phyloP scores from a whole-genome alignment of 2,113 vertebrate genomes.

The Ptychochromis oligacanthus region DNA sequence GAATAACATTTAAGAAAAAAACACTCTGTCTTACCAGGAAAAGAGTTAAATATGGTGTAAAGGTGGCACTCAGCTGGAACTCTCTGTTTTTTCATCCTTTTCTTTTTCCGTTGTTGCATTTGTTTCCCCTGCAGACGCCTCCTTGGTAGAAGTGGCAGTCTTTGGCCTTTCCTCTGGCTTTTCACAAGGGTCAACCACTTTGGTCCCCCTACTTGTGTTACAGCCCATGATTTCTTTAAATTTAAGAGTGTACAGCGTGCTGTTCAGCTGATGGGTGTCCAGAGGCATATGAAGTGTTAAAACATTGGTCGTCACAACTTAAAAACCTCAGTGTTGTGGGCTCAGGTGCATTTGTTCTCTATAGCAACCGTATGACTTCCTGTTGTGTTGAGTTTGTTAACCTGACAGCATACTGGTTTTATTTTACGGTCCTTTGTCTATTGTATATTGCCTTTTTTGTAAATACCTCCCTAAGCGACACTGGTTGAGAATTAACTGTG shows the following conservation, averaged over 20 bases:
- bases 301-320: conserved; percentile 40
- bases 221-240: conserved; percentile 71
- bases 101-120: conserved; percentile 16
- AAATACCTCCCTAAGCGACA: conserved; percentile 66
- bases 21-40: conserved; percentile 39
- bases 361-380: conserved; percentile 69
- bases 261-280: conserved; percentile 25
- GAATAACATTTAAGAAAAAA: neutral
- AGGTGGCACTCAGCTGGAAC: conserved; percentile 38
- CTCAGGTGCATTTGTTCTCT: conserved; percentile 59
- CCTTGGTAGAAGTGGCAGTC: conserved; percentile 34
- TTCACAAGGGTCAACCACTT: conserved; percentile 65
- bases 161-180: conserved; percentile 63
- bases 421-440: conserved; percentile 59
- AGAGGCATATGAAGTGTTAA: conserved; percentile 11
- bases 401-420: conserved; percentile 50
- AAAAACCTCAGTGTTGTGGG: conserved; percentile 58
- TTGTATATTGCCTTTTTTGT: conserved; percentile 27
- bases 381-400: conserved; percentile 24
- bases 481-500: conserved; percentile 69
- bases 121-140: conserved; percentile 10
- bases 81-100: neutral
- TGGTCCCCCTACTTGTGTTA: conserved; percentile 62
- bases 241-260: neutral
- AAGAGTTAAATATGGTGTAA: neutral